A percentile compares a stretch with the other conserved stretches of the same genome.
Conservation (phyloP, 2,797 vertebrate genomes). For the Sphenopsis melanotis region DNA sequence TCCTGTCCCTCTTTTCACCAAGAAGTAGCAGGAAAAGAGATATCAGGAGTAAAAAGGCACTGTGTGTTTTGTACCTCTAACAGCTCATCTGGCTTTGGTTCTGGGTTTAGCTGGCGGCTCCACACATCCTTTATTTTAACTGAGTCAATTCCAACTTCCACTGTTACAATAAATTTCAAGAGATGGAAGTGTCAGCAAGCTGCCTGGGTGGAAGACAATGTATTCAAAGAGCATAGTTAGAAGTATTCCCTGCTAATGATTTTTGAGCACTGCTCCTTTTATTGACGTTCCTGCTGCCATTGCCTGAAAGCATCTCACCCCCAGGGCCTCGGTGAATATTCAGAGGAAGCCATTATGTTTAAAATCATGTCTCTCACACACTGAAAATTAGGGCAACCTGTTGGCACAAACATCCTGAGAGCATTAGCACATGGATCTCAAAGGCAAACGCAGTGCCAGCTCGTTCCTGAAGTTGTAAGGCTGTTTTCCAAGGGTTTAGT, state of each 20-base stretch:
- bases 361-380: background rate
- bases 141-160: background rate
- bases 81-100: background rate
- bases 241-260: constrained; percentile 4
- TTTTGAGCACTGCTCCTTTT: background rate
- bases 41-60: background rate
- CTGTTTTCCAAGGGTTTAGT: background rate
- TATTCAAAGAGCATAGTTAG: background rate
- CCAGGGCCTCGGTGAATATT: background rate
- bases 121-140: background rate
- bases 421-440: background rate
- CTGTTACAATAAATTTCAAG: background rate
- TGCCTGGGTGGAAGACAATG: background rate
- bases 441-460: background rate
- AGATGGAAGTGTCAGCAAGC: background rate
- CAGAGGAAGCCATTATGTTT: background rate
- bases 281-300: background rate
- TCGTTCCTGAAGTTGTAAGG: background rate
- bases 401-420: background rate
- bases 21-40: background rate
- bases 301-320: background rate
- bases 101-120: background rate
- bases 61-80: background rate
- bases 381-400: constrained; percentile 12
- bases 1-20: background rate